Percentiles rank a stretch among this genome's conserved stretches.
Evolutionary conservation across 2,888 invertebrate species (phyloP).

Genomic region (Oscheius onirici): DNA sequence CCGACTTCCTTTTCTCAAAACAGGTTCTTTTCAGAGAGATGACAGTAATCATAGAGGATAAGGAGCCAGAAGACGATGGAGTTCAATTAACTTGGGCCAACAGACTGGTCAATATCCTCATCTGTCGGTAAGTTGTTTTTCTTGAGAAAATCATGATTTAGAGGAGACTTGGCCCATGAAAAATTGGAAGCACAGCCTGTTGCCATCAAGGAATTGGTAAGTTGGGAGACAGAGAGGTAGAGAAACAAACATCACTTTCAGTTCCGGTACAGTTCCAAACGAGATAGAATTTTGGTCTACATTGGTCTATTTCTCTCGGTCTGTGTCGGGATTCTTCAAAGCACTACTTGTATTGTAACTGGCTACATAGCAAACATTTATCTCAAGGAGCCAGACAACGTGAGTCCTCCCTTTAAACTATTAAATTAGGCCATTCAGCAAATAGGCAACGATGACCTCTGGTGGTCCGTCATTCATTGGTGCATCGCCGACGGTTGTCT

Average conservation of each 20-base stretch:
- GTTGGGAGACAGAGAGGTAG: not conserved
- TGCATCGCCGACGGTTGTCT: constrained; percentile 2
- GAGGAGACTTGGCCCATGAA: constrained; percentile 34
- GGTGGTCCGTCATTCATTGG: constrained; percentile 25
- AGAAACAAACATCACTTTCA: not conserved
- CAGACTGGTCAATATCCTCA: constrained; percentile 27
- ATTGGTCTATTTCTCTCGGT: constrained; percentile 19
- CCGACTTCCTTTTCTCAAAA: not conserved
- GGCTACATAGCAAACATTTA: constrained; percentile 34
- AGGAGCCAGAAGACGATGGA: constrained; percentile 10
- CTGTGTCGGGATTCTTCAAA: constrained; percentile 24
- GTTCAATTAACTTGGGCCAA: constrained; percentile 24
- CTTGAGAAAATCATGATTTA: not conserved
- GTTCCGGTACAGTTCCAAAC: constrained; percentile 30
- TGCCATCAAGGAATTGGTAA: constrained; percentile 25
- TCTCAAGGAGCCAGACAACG: constrained; percentile 7
- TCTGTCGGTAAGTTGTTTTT: constrained; percentile 28
- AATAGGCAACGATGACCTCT: constrained; percentile 23
- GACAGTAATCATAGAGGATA: not conserved
- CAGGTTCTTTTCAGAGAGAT: not conserved
- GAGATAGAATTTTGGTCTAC: constrained; percentile 18
- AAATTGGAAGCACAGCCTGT: constrained; percentile 33
- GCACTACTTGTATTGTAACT: constrained; percentile 28
- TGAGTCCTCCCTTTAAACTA: not conserved
- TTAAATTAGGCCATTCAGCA: constrained; percentile 2